Evolutionary conservation across 2,888 invertebrate species (phyloP), one percentile per base, ranked within the genome.

Genomic region (Alloplasta piceator): DNA sequence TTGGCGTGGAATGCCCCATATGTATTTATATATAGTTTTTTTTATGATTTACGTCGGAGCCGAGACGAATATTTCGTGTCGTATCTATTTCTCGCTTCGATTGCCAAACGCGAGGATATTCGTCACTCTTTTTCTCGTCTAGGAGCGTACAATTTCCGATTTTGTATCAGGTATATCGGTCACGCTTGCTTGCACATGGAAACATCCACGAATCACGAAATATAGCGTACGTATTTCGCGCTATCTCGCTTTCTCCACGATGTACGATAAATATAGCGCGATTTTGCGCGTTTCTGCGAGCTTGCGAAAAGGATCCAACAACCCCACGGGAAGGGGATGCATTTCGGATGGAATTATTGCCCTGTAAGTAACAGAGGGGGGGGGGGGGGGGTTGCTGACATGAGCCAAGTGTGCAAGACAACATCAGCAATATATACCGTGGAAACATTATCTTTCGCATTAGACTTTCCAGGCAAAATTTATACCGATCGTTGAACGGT

Each of bases 281-380:
- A 74, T 66, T 14, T 60, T 75, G 5, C 10, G 26, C 43, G 74
- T 9, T 41, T 9, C 39, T 39, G 43, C 66, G 58, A 58, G 41
- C 52, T 68, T 41, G 61, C 52, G 52, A 38, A 75, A 52, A 60
- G 52, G 41, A 12, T 58, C 14, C 10, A 38, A 56, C 36, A 38
- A 12, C 26, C 16, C 41, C 43, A 26, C 7, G 41, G n/a, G 1
- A 10, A 12, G 39, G 12, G 9, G 36, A 16, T 61, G 63, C 12
- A 56, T 63, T 63, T 56, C 41, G 55, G 46, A 77, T 56, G 64
- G 46, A 77, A 77, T 77, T 56, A 77, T 46, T 41, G 63, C 41
- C 50, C 64, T 43, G 64, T 77, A 60, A 52, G 75, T 68, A 76
- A 76, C 68, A 38, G 52, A 50, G 60, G 9, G 50, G 52, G 60